Percentiles rank a stretch among this genome's conserved stretches.
Conservation (phyloP, 1,140 invertebrate genomes). For the Antheraea pernyi region DNA sequence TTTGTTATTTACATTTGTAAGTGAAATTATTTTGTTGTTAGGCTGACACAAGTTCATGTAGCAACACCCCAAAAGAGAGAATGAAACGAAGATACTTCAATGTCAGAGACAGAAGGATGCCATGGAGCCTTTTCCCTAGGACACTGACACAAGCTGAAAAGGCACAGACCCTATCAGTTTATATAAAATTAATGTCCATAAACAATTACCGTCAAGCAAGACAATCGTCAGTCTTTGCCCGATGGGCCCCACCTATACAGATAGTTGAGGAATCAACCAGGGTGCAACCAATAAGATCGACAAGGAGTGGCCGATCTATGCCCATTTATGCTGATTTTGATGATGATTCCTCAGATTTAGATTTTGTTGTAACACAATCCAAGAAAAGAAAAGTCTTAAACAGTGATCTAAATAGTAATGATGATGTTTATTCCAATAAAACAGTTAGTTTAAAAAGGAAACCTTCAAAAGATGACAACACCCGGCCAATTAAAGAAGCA, state of each 20-base stretch:
- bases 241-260: slow-evolving; percentile 63
- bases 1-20: background rate
- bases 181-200: slow-evolving; percentile 68
- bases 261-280: slow-evolving; percentile 63
- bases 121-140: slow-evolving; percentile 71
- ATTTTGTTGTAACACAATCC: slow-evolving; percentile 59
- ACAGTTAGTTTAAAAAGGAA: slow-evolving; percentile 62
- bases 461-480: slow-evolving; percentile 54
- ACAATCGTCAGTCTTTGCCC: slow-evolving; percentile 50
- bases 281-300: slow-evolving; percentile 57
- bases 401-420: slow-evolving; percentile 46
- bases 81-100: slow-evolving; percentile 68
- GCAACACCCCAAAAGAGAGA: slow-evolving; percentile 32
- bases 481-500: slow-evolving; percentile 53
- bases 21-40: slow-evolving; percentile 23
- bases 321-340: slow-evolving; percentile 67
- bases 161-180: slow-evolving; percentile 61
- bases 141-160: slow-evolving; percentile 56
- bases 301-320: slow-evolving; percentile 66
- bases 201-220: slow-evolving; percentile 63
- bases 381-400: slow-evolving; percentile 63
- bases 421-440: slow-evolving; percentile 54
- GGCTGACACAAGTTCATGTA: slow-evolving; percentile 30
- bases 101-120: slow-evolving; percentile 70
- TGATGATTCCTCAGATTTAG: slow-evolving; percentile 71